phyloP scores from a whole-genome alignment of 1,140 invertebrate species.

The Nilaparvata lugens region DNA sequence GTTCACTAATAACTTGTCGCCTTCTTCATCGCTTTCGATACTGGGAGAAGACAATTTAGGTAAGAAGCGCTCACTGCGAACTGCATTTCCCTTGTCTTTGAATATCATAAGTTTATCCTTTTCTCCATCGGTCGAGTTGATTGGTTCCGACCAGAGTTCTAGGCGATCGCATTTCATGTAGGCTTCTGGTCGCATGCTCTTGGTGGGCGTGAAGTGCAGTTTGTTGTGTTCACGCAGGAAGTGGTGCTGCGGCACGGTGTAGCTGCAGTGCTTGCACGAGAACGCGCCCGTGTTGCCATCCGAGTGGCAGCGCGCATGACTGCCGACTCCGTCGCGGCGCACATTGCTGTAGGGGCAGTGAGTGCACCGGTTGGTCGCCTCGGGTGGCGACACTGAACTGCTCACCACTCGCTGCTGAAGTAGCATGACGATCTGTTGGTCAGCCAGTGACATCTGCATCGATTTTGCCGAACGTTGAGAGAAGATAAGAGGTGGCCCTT shows the following conservation, averaged over 20 bases:
- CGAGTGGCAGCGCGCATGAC: slow-evolving; percentile 65
- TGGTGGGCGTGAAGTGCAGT: slow-evolving; percentile 58
- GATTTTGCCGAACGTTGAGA: slow-evolving; percentile 28
- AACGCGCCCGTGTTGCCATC: slow-evolving; percentile 45
- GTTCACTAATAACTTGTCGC: slow-evolving; percentile 44
- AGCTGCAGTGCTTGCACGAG: slow-evolving; percentile 75
- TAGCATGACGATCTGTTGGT: slow-evolving; percentile 41
- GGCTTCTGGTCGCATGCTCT: slow-evolving; percentile 48
- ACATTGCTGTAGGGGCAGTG: slow-evolving; percentile 68
- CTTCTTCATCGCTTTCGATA: slow-evolving; percentile 30
- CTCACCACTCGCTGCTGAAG: slow-evolving; percentile 38
- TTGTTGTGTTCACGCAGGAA: slow-evolving; percentile 71
- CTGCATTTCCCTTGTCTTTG: slow-evolving; percentile 33
- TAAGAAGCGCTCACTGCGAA: slow-evolving; percentile 25
- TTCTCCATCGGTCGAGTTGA: slow-evolving; percentile 29
- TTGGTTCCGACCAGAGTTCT: slow-evolving; percentile 39
- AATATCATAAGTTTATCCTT: slow-evolving; percentile 34
- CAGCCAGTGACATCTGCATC: slow-evolving; percentile 41
- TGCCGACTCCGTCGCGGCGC: slow-evolving; percentile 59
- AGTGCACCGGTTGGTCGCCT: slow-evolving; percentile 46
- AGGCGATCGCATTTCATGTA: slow-evolving; percentile 46
- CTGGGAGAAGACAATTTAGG: slow-evolving; percentile 22
- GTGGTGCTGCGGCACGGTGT: slow-evolving; percentile 65
- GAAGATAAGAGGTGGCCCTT: slow-evolving; percentile 22
- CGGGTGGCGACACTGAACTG: slow-evolving; percentile 34